Conservation (phyloP, 2,888 invertebrate genomes). For the Augochlorella aurata region DNA sequence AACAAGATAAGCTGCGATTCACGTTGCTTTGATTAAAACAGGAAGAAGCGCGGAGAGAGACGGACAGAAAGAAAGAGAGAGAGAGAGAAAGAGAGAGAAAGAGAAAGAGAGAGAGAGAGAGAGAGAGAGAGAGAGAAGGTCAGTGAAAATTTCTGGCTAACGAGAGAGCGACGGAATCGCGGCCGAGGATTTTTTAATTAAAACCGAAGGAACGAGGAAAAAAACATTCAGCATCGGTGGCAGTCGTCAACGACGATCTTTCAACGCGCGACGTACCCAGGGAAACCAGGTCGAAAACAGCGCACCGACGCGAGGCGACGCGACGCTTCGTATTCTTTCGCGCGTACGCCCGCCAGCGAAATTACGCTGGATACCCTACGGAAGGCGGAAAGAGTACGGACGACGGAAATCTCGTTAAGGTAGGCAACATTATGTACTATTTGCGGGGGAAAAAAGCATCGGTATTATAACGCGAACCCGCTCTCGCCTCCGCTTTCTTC, state of each 20-base stretch:
- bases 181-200: conserved; percentile 51
- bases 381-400: conserved; percentile 24
- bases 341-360: conserved; percentile 23
- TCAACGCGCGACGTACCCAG: conserved; percentile 14
- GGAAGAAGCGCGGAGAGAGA: neutral
- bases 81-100: neutral
- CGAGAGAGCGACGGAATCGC: conserved; percentile 28
- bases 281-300: conserved; percentile 42
- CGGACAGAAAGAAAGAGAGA: neutral
- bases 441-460: conserved; percentile 34
- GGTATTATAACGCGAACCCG: conserved; percentile 28
- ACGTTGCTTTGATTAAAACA: conserved; percentile 44
- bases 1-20: conserved; percentile 24
- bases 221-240: conserved; percentile 44
- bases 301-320: neutral
- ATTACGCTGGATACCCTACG: conserved; percentile 32
- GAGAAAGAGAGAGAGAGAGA: neutral
- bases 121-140: conserved; percentile 14
- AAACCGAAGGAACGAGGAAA: conserved; percentile 36
- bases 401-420: conserved; percentile 67
- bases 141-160: conserved; percentile 46
- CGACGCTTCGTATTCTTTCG: conserved; percentile 27
- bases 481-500: neutral
- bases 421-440: conserved; percentile 69
- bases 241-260: conserved; percentile 49